A percentile compares a stretch with the other conserved stretches of the same genome.
Evolutionary conservation across 2,888 invertebrate genomes (phyloP).

Genomic region (Andrena chrysosceles): DNA sequence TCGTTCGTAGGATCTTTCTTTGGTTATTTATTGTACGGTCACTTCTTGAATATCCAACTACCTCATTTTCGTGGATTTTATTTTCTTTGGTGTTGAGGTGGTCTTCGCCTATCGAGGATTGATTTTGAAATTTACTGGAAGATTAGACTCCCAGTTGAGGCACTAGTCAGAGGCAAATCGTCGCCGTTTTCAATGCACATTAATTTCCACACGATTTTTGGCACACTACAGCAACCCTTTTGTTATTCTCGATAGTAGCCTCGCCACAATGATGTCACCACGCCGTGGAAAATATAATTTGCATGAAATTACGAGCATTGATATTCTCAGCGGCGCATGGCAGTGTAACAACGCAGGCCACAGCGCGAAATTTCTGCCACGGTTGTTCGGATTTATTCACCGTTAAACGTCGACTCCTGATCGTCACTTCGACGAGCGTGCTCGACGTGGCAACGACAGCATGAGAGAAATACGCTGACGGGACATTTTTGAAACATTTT

Average conservation of each 20-base stretch:
- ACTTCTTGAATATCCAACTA: not conserved
- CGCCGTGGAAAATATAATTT: constrained; percentile 28
- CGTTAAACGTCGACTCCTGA: constrained; percentile 41
- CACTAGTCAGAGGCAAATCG: too few relatives aligned
- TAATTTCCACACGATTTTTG: too few relatives aligned
- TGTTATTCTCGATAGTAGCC: not conserved
- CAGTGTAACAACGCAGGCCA: constrained; percentile 4
- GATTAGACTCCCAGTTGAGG: too few relatives aligned
- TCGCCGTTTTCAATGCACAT: too few relatives aligned
- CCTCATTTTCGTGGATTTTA: too few relatives aligned
- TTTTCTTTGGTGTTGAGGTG: too few relatives aligned
- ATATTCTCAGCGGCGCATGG: not conserved
- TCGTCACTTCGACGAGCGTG: constrained; percentile 7
- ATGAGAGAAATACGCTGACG: not conserved
- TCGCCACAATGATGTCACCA: not conserved
- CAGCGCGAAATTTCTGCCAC: constrained; percentile 27
- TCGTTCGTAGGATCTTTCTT: not conserved
- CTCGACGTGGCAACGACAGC: not conserved
- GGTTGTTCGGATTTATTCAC: constrained; percentile 45
- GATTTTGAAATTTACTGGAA: not conserved
- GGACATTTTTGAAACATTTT: not conserved
- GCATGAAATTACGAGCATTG: constrained; percentile 3
- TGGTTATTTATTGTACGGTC: not conserved
- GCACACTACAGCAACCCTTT: not conserved
- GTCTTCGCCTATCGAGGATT: not conserved